Evolutionary conservation across 2,888 invertebrate species (phyloP).

Genomic region (Ephialtes manifestator): DNA sequence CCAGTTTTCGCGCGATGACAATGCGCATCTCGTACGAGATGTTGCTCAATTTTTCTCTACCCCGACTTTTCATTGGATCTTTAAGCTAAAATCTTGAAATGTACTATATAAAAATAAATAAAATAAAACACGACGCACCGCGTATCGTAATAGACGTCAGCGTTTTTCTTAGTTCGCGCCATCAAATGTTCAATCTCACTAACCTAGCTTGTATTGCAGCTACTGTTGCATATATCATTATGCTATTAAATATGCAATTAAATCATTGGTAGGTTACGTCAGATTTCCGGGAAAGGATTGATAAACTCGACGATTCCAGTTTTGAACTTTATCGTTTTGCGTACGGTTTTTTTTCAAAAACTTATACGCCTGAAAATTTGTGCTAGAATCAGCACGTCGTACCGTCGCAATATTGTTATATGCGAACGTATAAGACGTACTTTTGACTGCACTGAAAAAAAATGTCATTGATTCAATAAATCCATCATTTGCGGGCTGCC

Average conservation of each 20-base stretch:
- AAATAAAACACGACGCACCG: neutral
- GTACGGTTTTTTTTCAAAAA: too few relatives aligned
- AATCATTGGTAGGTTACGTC: neutral
- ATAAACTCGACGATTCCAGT: too few relatives aligned
- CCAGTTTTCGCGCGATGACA: slow-evolving; percentile 16
- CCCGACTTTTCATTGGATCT: neutral
- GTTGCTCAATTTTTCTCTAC: slow-evolving; percentile 23
- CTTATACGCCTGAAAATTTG: too few relatives aligned
- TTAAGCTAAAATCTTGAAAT: neutral
- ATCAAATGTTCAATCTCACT: too few relatives aligned
- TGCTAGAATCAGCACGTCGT: too few relatives aligned
- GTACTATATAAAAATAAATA: neutral
- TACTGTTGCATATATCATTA: neutral
- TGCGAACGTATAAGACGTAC: too few relatives aligned
- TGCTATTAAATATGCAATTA: neutral
- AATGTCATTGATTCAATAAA: too few relatives aligned
- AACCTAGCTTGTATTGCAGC: neutral
- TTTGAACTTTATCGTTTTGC: too few relatives aligned
- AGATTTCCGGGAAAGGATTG: too few relatives aligned
- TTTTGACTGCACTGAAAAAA: too few relatives aligned
- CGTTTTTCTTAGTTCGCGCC: slow-evolving; percentile 21
- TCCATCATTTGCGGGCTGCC: too few relatives aligned
- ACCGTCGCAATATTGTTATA: too few relatives aligned
- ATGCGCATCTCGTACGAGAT: slow-evolving; percentile 13
- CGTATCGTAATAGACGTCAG: neutral